A percentile compares a stretch with the other conserved stretches of the same genome.
Conservation (phyloP, 2,113 vertebrate species). For the Prunella fulvescens region DNA sequence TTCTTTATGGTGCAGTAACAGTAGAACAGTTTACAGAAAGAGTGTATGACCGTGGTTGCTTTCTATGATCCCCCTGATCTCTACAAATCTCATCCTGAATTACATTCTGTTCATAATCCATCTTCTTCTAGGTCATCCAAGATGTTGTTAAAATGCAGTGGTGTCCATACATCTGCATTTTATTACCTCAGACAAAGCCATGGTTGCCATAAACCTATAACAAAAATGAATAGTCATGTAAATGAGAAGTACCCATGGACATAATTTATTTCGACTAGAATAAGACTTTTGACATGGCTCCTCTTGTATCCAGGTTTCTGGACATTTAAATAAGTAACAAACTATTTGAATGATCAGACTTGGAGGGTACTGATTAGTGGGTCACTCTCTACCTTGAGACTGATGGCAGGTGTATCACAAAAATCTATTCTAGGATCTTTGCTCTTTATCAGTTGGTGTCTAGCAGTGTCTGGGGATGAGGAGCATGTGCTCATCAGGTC, state of each 20-base stretch:
- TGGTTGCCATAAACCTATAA: background rate
- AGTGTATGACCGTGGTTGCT: fast-evolving
- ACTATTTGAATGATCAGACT: background rate
- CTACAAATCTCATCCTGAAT: background rate
- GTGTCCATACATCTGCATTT: background rate
- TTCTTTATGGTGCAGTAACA: background rate
- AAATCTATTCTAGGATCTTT: background rate
- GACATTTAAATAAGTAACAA: background rate
- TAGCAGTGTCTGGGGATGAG: background rate
- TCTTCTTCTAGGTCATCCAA: background rate
- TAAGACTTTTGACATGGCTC: background rate
- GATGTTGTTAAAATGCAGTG: background rate
- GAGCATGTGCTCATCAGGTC: fast-evolving
- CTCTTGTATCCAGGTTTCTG: background rate
- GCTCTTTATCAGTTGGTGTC: background rate
- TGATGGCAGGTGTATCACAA: background rate
- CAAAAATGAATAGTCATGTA: background rate
- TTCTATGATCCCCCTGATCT: background rate
- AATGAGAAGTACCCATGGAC: background rate
- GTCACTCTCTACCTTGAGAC: background rate
- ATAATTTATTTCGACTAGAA: background rate
- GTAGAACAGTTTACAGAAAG: background rate
- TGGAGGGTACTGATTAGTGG: background rate
- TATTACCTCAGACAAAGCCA: background rate
- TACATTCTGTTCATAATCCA: background rate